phyloP scores from a whole-genome alignment of 1,140 invertebrate species.

The Plectrocnemia conspersa region DNA sequence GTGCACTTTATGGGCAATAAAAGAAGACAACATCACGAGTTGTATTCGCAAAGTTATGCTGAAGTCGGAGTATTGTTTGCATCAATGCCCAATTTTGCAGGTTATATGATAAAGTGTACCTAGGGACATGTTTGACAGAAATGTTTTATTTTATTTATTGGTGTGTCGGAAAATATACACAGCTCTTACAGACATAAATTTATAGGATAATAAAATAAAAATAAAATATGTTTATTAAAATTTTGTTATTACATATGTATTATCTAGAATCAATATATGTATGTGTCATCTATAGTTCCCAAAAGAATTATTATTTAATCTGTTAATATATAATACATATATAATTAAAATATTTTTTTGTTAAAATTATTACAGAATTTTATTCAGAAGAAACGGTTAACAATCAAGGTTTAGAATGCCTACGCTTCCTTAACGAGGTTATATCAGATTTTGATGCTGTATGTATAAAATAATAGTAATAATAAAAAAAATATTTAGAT shows the following conservation, averaged over 20 bases:
- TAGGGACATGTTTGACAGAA: neutral
- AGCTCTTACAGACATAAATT: neutral
- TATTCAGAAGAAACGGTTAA: slow-evolving; percentile 94
- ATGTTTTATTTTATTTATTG: neutral
- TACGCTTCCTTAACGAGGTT: slow-evolving; percentile 95
- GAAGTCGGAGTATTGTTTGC: slow-evolving; percentile 91
- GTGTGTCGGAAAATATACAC: neutral
- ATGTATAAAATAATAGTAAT: no score
- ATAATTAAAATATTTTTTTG: slow-evolving; percentile 9
- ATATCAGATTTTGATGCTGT: slow-evolving; percentile 97
- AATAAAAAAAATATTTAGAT: no score
- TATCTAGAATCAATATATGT: no score
- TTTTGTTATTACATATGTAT: neutral
- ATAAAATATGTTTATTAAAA: slow-evolving; percentile 3
- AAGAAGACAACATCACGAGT: slow-evolving; percentile 77
- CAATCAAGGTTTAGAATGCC: slow-evolving; percentile 92
- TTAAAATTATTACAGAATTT: slow-evolving; percentile 69
- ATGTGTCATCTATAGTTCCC: no score
- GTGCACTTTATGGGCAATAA: slow-evolving; percentile 80
- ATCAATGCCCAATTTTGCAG: slow-evolving; percentile 91
- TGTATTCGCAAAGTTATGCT: slow-evolving; percentile 90
- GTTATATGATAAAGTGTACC: slow-evolving; percentile 43
- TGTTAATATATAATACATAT: slow-evolving; percentile 3
- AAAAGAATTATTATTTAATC: neutral
- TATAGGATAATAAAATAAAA: slow-evolving; percentile 12